These are phyloP conservation scores for Limnephilus marmoratus DNA, from an alignment of 2,888 invertebrate species.

Conservation along the genomic window DNA sequence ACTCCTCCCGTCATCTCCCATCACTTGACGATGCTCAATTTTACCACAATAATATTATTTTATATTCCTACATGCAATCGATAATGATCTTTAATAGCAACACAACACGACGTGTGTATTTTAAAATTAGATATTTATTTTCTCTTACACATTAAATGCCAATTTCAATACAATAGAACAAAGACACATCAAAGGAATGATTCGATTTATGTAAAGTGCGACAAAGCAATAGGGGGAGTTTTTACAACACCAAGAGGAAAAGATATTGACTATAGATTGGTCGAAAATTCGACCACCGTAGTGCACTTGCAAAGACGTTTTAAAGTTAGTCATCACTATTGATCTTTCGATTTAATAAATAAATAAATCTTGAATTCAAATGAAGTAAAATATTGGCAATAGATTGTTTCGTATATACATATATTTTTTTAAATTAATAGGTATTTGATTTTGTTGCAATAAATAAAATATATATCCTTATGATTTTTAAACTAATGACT, in stretches of 20 bases:
- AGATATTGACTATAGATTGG: neutral
- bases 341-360: neutral
- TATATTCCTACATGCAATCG: slow-evolving; percentile 44
- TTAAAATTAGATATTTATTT: slow-evolving; percentile 44
- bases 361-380: neutral
- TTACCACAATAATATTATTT: slow-evolving; percentile 53
- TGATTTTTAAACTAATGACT: neutral
- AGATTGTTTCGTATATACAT: neutral
- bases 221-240: neutral
- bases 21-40: slow-evolving; percentile 26
- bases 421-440: neutral
- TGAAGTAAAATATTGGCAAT: neutral
- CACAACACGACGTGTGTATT: slow-evolving; percentile 50
- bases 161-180: slow-evolving; percentile 53
- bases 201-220: slow-evolving; percentile 5
- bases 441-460: neutral
- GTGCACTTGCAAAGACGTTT: neutral
- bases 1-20: slow-evolving; percentile 9
- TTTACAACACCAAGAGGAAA: neutral
- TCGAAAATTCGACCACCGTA: neutral
- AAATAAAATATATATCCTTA: too few relatives aligned
- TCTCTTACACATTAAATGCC: slow-evolving; percentile 54
- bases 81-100: slow-evolving; percentile 58
- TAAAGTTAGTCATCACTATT: neutral
- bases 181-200: slow-evolving; percentile 57